phyloP scores from a whole-genome alignment of 2,113 vertebrate genomes.

The Toxostoma redivivum region DNA sequence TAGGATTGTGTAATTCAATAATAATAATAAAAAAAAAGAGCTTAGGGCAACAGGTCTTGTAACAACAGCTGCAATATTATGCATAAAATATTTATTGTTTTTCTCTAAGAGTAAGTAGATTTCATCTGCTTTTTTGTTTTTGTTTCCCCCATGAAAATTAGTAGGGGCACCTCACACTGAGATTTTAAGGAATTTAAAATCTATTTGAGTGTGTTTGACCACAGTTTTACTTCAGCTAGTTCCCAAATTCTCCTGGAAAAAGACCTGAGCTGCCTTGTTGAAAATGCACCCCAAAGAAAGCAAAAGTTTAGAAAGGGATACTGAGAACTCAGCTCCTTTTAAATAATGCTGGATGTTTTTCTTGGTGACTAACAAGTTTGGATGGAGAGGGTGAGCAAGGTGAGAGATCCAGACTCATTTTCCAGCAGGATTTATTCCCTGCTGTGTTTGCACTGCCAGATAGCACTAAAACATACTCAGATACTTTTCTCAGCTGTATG shows the following conservation, averaged over 20 bases:
- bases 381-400: background rate
- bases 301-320: background rate
- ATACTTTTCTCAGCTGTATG: fast-evolving
- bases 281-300: background rate
- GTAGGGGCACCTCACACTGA: background rate
- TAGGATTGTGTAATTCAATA: background rate
- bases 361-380: background rate
- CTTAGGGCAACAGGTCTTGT: background rate
- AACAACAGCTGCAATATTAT: background rate
- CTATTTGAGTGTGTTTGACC: background rate
- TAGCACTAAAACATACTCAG: background rate
- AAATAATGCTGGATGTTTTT: background rate
- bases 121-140: background rate
- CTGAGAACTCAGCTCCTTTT: background rate
- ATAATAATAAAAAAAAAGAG: background rate
- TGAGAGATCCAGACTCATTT: background rate
- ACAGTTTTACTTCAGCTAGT: background rate
- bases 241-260: background rate
- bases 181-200: background rate
- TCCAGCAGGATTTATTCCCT: background rate
- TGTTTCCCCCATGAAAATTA: background rate
- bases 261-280: background rate
- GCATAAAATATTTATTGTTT: background rate
- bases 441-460: background rate
- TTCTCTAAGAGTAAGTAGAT: background rate